Evolutionary conservation across 2,113 vertebrate genomes (phyloP), one percentile per base, ranked within the genome.

Genomic region (Opisthocomus hoazin): DNA sequence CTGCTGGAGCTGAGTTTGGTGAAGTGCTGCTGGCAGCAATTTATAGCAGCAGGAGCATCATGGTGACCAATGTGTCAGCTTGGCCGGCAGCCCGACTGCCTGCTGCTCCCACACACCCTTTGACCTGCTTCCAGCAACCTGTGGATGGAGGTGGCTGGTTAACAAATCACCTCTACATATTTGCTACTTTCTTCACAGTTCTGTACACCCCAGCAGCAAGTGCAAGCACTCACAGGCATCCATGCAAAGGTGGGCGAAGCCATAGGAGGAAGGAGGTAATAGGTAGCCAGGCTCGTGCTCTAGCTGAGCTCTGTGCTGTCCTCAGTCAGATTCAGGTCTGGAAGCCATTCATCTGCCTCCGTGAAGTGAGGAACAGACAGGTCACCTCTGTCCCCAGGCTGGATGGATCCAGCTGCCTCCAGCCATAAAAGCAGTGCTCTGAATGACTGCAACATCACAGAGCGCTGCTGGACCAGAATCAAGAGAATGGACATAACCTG

Each of bases 321-420:
- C 27, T 51, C 63, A 43, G 57, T 2, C 41, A 66, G 61, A 9
- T 34, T 80, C 53, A 53, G 36, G 11, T 13, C 3, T 26, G 21
- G 39, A 60, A 94, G 48, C 2, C 0, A 0, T 39, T 74, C 13
- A 12, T 20, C 13, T 3, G 3, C 29, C 8, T 6, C 0, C 1
- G 1, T 32, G 41, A 39, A 50, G 9, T 18, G 78, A 63, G 70
- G 43, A 76, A 8, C 34, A 54, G 73, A 56, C 1, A 12, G 77
- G 14, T 6, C 69, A 54, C 6, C 34, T 74, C 60, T 76, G 32
- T 46, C 45, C 26, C 12, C 2, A 1, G 17, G 16, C 45, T 78
- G 50, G 19, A 30, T 2, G 20, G 60, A 43, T 39, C 32, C n/a
- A 81, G 51, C 7, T 15, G 10, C 32, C 34, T 61, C 27, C 58